Evolutionary conservation across 2,888 invertebrate genomes (phyloP).

Genomic region (Eupithecia inturbata): DNA sequence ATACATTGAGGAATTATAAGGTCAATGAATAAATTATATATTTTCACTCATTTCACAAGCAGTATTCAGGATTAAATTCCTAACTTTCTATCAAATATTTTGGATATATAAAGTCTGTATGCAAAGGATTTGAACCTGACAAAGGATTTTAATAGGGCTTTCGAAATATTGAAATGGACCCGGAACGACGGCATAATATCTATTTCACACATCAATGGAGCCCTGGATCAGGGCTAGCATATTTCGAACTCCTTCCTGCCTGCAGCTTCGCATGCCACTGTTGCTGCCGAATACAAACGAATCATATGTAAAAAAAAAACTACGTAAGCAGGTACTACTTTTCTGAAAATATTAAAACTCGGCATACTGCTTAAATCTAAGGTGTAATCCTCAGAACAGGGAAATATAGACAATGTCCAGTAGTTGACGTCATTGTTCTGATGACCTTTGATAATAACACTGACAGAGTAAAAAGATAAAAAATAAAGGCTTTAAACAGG

Average conservation of each 20-base stretch:
- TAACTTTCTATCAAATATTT: background rate
- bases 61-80: background rate
- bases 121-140: background rate
- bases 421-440: background rate
- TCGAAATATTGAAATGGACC: background rate
- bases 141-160: background rate
- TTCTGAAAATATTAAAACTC: background rate
- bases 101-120: background rate
- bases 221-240: background rate
- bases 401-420: background rate
- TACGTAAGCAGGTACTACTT: background rate
- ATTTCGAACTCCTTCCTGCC: background rate
- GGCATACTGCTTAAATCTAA: background rate
- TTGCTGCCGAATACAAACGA: background rate
- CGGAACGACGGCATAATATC: background rate
- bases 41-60: background rate
- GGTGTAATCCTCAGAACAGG: background rate
- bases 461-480: background rate
- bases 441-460: background rate
- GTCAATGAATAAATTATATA: background rate
- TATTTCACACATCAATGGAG: constrained; percentile 2
- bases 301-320: background rate
- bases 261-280: background rate
- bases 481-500: background rate
- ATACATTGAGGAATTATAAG: background rate